Evolutionary conservation across 64 coral and sea anemone genomes (phyloP).

Genomic region (Dendrophyllia cribrosa): DNA sequence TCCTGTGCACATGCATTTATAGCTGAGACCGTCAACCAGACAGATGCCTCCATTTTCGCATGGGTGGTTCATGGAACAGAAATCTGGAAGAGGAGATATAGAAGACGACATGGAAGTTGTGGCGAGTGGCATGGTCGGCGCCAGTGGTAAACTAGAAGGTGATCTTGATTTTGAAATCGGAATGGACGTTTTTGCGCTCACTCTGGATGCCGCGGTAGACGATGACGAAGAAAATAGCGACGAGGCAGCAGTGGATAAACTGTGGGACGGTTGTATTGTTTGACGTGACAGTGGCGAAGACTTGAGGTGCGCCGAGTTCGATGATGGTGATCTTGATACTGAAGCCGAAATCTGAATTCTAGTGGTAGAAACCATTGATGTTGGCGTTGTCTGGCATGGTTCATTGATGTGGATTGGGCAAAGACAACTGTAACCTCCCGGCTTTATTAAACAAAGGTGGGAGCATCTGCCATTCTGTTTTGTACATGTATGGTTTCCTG

Average conservation of each 20-base stretch:
- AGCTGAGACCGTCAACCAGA: not conserved
- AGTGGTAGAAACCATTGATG: not conserved
- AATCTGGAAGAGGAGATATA: not conserved
- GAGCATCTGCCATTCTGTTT: conserved; percentile 75
- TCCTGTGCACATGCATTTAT: not conserved
- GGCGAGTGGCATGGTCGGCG: too few species aligned
- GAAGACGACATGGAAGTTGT: not conserved
- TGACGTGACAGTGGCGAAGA: not conserved
- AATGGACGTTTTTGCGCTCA: too few species aligned
- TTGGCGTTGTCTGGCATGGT: conserved; percentile 6
- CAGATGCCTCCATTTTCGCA: conserved; percentile 6
- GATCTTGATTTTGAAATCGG: not conserved
- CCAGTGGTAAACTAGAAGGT: too few species aligned
- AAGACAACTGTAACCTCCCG: conserved; percentile 42
- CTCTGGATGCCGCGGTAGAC: not conserved
- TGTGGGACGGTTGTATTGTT: not conserved
- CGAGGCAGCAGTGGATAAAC: not conserved
- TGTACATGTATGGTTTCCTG: conserved; percentile 23
- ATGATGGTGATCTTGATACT: not conserved
- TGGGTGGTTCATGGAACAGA: not conserved
- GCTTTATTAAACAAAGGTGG: conserved; percentile 75
- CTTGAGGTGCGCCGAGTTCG: not conserved
- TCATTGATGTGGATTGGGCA: conserved; percentile 50
- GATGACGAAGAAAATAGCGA: not conserved
- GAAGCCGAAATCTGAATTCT: not conserved